These are phyloP conservation scores for Macrochelys suwanniensis DNA, from an alignment of 2,797 vertebrate genomes.

Conservation along the genomic window DNA sequence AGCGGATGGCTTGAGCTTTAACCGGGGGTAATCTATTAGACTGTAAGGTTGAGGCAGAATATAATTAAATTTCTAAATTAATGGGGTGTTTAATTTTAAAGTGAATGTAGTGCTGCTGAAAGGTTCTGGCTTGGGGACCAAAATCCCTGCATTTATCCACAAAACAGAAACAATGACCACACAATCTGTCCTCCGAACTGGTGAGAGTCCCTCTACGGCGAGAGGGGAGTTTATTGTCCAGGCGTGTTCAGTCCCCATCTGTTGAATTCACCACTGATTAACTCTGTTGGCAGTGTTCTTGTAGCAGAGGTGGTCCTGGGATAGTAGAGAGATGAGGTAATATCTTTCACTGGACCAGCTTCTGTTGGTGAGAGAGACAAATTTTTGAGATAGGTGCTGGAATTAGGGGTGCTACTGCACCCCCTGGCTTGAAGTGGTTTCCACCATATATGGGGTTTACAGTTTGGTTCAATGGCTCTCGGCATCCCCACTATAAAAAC, in stretches of 20 bases:
- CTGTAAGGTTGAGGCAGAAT: background rate
- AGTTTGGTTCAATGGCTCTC: too few species aligned
- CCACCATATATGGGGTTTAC: too few species aligned
- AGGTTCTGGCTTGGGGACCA: background rate
- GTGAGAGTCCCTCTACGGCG: background rate
- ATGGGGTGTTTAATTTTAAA: background rate
- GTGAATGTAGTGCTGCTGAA: background rate
- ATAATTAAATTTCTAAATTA: background rate
- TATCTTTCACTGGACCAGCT: background rate
- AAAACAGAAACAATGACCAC: background rate
- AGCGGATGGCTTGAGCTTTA: background rate
- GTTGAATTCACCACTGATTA: background rate
- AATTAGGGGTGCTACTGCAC: too few species aligned
- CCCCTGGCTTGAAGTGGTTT: too few species aligned
- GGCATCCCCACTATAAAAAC: too few species aligned
- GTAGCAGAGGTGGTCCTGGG: background rate
- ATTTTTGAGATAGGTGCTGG: background rate
- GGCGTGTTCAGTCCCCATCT: background rate
- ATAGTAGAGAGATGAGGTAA: background rate
- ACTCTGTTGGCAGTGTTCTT: background rate
- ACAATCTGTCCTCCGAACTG: background rate
- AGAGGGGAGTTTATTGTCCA: background rate
- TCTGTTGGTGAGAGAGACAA: background rate
- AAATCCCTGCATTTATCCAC: background rate
- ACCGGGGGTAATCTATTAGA: too few species aligned